Base-by-base conservation (phyloP, 2,888 invertebrate species). In the Nowickia ferox region DNA sequence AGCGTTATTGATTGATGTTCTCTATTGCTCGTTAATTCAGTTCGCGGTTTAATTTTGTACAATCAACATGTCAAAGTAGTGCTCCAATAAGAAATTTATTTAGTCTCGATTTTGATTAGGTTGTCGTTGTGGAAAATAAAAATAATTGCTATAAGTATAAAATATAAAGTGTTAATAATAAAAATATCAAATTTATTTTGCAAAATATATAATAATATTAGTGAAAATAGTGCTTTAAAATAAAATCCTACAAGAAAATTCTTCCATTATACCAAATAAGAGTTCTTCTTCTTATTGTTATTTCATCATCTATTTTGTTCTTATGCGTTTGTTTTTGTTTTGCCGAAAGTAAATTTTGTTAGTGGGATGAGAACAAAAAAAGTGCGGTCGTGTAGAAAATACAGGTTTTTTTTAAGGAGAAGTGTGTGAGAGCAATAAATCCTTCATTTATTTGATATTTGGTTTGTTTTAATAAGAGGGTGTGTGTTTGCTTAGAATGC, bases 111-210 rank as follows among this genome's bases (percentile, higher is more conserved):
- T 59, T 59, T 40, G 38, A 38, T 59, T n/a, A 9, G 15, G 15
- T 59, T 59, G 2, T 9, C 38, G 38, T 6, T 15, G n/a, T 15
- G 8, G 11, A 40, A n/a, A 59, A 15, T 40, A 9, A n/a, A 59
- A 40, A n/a, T 38, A 59, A n/a, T 38, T 38, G 8, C 11, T 55
- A 15, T 9, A n/a, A 38, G 15, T 38, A 1, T 6, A 9, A n/a
- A 59, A 38, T 40, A 40, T 59, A 59, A 59, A 40, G 40, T 59
- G n/a, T 59, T 10, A 38, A 38, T 40, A 38, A 59, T 6, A 59
- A n/a, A n/a, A 59, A 59, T 59, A 13, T 30, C 0, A 22, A 55
- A 22, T 55, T 55, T 55, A 51, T 55, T 55, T 22, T 22, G 22
- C 22, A 55, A 59, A 59, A 59, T n/a, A 38, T 59, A 38, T 59